These are phyloP conservation scores for Pogonocichla stellata DNA, from an alignment of 2,113 vertebrate species.

Conservation along the genomic window DNA sequence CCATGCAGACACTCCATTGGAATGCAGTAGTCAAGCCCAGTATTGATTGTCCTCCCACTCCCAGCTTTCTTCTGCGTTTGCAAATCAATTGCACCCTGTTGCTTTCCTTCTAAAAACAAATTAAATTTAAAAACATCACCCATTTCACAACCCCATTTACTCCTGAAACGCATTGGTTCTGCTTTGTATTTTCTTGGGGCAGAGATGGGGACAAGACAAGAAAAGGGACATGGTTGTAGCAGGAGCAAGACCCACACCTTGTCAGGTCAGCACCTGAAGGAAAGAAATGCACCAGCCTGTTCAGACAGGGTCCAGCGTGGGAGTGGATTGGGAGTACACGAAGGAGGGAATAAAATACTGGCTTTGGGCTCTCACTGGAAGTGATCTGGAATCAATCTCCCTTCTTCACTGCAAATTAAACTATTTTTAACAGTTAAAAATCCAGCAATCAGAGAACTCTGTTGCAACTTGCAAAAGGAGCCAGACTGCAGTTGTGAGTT, in stretches of 20 bases:
- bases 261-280: neutral
- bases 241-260: neutral
- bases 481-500: neutral
- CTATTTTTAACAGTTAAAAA: neutral
- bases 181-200: neutral
- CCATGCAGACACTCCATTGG: constrained; percentile 73
- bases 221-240: rapidly evolving
- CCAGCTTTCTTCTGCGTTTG: constrained; percentile 56
- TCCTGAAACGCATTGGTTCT: neutral
- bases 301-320: neutral
- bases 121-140: neutral
- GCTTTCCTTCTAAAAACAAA: neutral
- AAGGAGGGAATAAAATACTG: neutral
- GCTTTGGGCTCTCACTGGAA: neutral
- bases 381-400: neutral
- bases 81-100: constrained; percentile 73
- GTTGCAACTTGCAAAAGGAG: neutral
- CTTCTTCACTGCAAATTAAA: neutral
- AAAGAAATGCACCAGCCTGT: rapidly evolving
- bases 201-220: neutral
- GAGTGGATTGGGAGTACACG: neutral
- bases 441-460: neutral
- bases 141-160: neutral
- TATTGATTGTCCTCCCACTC: constrained; percentile 76
- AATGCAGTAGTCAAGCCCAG: constrained; percentile 80